A percentile compares a stretch with the other conserved stretches of the same genome.
These are phyloP conservation scores for Lycophotia porphyrea DNA, from an alignment of 2,888 invertebrate species.

Conservation along the genomic window DNA sequence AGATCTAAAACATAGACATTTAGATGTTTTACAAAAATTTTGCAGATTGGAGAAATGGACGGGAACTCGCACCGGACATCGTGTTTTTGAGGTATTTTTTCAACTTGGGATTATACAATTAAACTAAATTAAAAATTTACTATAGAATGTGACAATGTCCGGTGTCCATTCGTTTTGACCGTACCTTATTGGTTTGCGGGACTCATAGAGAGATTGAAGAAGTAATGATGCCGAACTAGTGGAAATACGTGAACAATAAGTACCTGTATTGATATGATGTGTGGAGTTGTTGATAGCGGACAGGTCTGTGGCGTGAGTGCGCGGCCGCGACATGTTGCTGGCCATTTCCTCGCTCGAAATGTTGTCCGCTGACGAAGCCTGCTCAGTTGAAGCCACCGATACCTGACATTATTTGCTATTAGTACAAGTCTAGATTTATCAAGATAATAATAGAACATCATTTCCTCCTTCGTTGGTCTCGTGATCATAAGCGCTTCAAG, in stretches of 20 bases:
- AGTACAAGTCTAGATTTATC: background rate
- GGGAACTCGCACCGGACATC: background rate
- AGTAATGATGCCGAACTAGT: background rate
- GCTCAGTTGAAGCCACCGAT: constrained; percentile 98
- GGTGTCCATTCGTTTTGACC: background rate
- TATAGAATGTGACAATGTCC: background rate
- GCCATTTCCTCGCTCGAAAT: constrained; percentile 97
- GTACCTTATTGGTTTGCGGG: background rate
- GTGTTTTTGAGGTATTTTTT: too few species aligned
- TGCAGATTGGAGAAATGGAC: background rate
- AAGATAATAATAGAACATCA: background rate
- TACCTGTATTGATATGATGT: constrained; percentile 91
- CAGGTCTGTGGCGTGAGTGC: constrained; percentile 90
- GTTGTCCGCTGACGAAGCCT: constrained; percentile 98
- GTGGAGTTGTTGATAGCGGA: constrained; percentile 93
- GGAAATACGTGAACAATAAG: constrained; percentile 6
- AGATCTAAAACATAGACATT: constrained; percentile 89
- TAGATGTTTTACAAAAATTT: background rate
- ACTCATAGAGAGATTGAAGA: background rate
- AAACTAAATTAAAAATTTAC: too few species aligned
- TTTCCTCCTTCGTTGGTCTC: background rate
- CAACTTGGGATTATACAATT: too few species aligned
- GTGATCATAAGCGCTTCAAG: background rate
- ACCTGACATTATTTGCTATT: constrained; percentile 71
- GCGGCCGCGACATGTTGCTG: constrained; percentile 91